A percentile compares a stretch with the other conserved stretches of the same genome.
Conservation (phyloP, 2,888 invertebrate genomes). For the Thereva unica region DNA sequence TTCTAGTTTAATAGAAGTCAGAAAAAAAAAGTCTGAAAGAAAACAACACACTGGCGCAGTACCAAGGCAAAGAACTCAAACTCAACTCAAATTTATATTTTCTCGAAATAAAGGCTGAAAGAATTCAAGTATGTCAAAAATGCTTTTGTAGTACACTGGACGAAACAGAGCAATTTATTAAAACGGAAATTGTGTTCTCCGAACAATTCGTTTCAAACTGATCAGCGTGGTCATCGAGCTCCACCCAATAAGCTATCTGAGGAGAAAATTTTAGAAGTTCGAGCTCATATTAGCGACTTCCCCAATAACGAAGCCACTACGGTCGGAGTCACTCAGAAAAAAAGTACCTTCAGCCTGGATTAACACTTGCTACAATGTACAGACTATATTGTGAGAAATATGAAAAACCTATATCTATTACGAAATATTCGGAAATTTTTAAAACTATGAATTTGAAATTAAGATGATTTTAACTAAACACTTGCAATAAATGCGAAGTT, state of each 20-base stretch:
- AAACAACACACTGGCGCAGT: neutral
- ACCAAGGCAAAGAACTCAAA: constrained; percentile 27
- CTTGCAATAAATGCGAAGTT: too few species aligned
- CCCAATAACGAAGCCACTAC: too few species aligned
- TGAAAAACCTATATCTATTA: too few species aligned
- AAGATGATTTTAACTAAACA: too few species aligned
- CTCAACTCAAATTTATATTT: constrained; percentile 16
- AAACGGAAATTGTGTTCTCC: constrained; percentile 23
- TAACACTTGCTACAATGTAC: too few species aligned
- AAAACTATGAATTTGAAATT: too few species aligned
- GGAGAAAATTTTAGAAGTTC: too few species aligned
- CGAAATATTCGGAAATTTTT: too few species aligned
- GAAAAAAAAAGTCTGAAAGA: constrained; percentile 1
- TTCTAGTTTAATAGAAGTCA: neutral
- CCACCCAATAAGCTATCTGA: constrained; percentile 26
- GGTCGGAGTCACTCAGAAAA: too few species aligned
- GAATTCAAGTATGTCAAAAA: constrained; percentile 34
- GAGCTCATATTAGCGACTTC: too few species aligned
- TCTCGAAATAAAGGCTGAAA: constrained; percentile 33
- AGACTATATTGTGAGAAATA: too few species aligned
- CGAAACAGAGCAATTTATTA: constrained; percentile 37
- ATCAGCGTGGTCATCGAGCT: constrained; percentile 6
- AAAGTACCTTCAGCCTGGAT: too few species aligned
- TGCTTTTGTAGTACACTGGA: constrained; percentile 37
- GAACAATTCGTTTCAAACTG: neutral